Evolutionary conservation across 1,140 invertebrate genomes (phyloP).

Genomic region (Pachyrhynchus sulphureomaculatus): DNA sequence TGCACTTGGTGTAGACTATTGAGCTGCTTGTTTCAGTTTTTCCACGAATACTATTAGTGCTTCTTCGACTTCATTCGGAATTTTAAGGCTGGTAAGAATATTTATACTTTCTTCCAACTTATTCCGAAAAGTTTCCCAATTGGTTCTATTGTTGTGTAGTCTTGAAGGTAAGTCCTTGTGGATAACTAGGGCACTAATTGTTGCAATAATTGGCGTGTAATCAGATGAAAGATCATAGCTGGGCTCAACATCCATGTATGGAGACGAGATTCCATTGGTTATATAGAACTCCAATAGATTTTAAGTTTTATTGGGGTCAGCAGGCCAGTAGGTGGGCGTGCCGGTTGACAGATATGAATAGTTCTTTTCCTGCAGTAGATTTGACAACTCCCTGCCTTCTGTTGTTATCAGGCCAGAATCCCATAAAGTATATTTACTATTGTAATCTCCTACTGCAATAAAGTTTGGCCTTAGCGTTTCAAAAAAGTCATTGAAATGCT

Average conservation of each 20-base stretch:
- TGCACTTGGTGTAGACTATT: too few species aligned
- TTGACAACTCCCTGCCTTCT: constrained; percentile 40
- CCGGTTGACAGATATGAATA: constrained; percentile 17
- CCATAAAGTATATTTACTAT: constrained; percentile 51
- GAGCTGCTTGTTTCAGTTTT: too few species aligned
- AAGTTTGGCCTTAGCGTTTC: neutral
- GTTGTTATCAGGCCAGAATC: constrained; percentile 46
- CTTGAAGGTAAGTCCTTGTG: neutral
- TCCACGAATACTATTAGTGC: too few species aligned
- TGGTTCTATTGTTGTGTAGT: constrained; percentile 6
- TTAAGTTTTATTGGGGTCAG: constrained; percentile 44
- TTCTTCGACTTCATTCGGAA: too few species aligned
- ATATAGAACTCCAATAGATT: constrained; percentile 47
- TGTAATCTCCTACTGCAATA: constrained; percentile 48
- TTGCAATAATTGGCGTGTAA: constrained; percentile 36
- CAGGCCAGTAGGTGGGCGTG: constrained; percentile 50
- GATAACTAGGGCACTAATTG: constrained; percentile 7
- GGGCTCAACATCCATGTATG: constrained; percentile 22
- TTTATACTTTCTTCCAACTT: too few species aligned
- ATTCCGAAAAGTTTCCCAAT: constrained; percentile 14
- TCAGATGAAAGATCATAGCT: constrained; percentile 35
- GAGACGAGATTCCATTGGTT: constrained; percentile 8
- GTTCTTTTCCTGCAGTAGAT: neutral
- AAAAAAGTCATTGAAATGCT: neutral
- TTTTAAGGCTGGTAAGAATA: too few species aligned